Base-by-base conservation (phyloP, 2,113 vertebrate genomes). In the Gasterosteus aculeatus region DNA sequence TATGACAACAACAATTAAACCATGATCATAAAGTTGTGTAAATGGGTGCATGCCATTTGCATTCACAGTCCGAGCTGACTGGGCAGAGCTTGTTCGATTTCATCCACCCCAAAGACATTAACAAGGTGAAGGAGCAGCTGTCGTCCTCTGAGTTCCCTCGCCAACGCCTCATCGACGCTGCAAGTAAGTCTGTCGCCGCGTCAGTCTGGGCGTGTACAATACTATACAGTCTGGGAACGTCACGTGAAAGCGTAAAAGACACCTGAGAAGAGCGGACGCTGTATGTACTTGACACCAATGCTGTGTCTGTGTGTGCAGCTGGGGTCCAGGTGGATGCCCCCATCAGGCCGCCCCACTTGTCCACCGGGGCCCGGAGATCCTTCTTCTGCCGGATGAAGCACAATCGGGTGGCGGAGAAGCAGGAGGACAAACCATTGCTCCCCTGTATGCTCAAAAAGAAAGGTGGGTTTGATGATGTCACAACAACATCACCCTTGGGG, bases 111-210 rank as follows among this genome's bases (percentile, higher is more conserved):
- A 97, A 96, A 93, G 96, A 97, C 86, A 95, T 97, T 74, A 93
- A 89, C 86, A 96, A 96, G 91, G 95, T 97, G 44, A 97, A 97
- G 81, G 96, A 97, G 56, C 96, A 97, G 57, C 94, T 97, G 72
- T 95, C 95, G 0, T 93, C 94, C 0, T 95, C 95, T 0, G 96
- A 96, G 16, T 3, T 87, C 0, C 93, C 93, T 5, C 91, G 91
- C 59, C 95, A 96, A 70, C 93, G 93, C 72, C 91, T 95, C 11
- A 41, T 95, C 0, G 95, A 97, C 70, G 93, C 94, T 46, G 94
- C 95, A 86, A 95, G 96, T 97, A 90, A 94, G 93, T 83, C 54
- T 10, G 22, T 19, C 19, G 1, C 12, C 16, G 11, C 19, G 46
- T 51, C 14, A 49, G 5, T 33, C 33, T 33, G 33, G 33, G 33